Evolutionary conservation across 1,140 invertebrate species (phyloP), one percentile per base, ranked within the genome.

Genomic region (Bicyclus anynana): DNA sequence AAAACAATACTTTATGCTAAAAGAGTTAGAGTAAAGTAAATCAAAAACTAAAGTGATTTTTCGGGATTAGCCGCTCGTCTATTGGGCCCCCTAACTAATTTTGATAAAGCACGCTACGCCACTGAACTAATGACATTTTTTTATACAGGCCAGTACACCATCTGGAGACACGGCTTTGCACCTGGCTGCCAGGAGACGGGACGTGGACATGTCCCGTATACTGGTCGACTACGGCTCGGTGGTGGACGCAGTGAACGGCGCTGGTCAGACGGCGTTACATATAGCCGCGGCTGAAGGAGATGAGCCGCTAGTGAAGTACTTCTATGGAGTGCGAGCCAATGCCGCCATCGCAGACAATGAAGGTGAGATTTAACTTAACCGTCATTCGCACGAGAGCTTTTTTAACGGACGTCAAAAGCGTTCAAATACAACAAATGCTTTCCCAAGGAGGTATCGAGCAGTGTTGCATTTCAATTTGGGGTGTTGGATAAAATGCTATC

Each of bases 201-300:
- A 99, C 80, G 93, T 97, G 44, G 97, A 99, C 56, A 95, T 98
- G 93, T 94, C 96, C 13, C 91, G 95, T 50, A 95, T 98, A 64
- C 90, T 99, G 49, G 94, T 98, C 0, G 97, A 99, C 72, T 94
- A 95, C 69, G 97, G 97, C n/a, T 94, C 96, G 12, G 91, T 92
- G 47, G 94, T 99, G 35, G 97, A 99, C 75, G 93, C 93, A 56
- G 94, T 95, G 81, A 99, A 99, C 84, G 93, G 94, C 1, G 94
- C 97, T 46, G 98, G 98, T 0, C 95, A 98, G 84, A 98, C 97
- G 0, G 91, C 97, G 0, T 82, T 99, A 17, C 98, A 99, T 73
- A 96, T 99, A 52, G 96, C 97, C 0, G 96, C 97, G n/a, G 95
- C 95, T 5, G 96, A 98, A 77, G 98, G 97, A 2, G 97, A 99